These are phyloP conservation scores for Elachura formosa DNA, from an alignment of 2,113 vertebrate genomes.

Conservation along the genomic window DNA sequence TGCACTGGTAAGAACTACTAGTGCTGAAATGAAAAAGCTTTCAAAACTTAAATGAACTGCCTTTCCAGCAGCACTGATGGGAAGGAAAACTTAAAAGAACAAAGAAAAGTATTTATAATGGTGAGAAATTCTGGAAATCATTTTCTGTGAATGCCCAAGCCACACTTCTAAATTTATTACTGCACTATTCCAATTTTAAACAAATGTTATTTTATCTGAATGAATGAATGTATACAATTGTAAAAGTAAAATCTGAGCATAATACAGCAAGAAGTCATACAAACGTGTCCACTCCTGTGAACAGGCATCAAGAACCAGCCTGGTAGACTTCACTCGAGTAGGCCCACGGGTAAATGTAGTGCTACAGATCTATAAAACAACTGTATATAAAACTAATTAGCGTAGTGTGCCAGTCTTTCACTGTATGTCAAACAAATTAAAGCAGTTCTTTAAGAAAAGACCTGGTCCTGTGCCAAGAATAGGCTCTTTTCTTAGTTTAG, in stretches of 20 bases:
- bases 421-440: slow-evolving; percentile 31
- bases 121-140: background rate
- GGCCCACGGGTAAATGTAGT: background rate
- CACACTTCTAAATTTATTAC: background rate
- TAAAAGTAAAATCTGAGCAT: background rate
- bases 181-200: background rate
- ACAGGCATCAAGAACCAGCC: background rate
- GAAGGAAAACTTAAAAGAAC: background rate
- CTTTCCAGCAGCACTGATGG: background rate
- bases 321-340: background rate
- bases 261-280: background rate
- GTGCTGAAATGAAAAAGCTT: background rate
- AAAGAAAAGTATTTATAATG: background rate
- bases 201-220: background rate
- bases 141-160: background rate
- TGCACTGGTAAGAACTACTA: background rate
- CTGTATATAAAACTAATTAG: slow-evolving; percentile 35
- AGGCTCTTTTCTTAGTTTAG: background rate
- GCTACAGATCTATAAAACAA: background rate
- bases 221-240: background rate
- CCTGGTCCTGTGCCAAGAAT: background rate
- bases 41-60: background rate
- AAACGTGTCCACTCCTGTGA: background rate
- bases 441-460: background rate
- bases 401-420: slow-evolving; percentile 1